A percentile compares a stretch with the other conserved stretches of the same genome.
Evolutionary conservation across 2,888 invertebrate species (phyloP).

Genomic region (Aphrophora alni): DNA sequence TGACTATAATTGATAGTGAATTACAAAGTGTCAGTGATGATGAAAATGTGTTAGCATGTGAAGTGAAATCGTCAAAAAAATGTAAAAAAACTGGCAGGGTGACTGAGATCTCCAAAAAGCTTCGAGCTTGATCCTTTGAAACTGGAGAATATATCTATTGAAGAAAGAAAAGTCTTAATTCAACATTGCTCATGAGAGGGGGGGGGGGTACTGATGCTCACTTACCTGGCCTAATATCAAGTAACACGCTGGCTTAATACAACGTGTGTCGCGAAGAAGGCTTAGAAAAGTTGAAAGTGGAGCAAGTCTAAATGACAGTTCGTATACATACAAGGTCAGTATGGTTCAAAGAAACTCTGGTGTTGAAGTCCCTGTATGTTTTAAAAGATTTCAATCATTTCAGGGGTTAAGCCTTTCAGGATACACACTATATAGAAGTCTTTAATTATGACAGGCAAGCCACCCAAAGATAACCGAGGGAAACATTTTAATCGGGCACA

Average conservation of each 20-base stretch:
- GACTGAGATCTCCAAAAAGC: constrained; percentile 13
- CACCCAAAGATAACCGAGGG: constrained; percentile 12
- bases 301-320: too few species aligned
- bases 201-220: neutral
- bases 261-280: neutral
- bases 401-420: constrained; percentile 22
- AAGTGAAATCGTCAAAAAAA: too few species aligned
- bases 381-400: neutral
- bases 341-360: too few species aligned
- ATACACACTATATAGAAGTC: neutral
- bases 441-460: neutral
- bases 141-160: neutral
- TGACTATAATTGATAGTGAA: too few species aligned
- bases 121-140: constrained; percentile 3
- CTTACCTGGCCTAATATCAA: neutral
- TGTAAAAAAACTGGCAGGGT: neutral
- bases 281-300: neutral
- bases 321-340: neutral
- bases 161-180: too few species aligned
- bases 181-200: too few species aligned
- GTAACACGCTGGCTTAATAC: too few species aligned
- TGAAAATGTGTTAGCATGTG: too few species aligned
- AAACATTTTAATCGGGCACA: constrained; percentile 11
- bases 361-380: constrained; percentile 12
- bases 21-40: too few species aligned